phyloP scores from a whole-genome alignment of 2,113 vertebrate genomes.

The Tragulus kanchil region DNA sequence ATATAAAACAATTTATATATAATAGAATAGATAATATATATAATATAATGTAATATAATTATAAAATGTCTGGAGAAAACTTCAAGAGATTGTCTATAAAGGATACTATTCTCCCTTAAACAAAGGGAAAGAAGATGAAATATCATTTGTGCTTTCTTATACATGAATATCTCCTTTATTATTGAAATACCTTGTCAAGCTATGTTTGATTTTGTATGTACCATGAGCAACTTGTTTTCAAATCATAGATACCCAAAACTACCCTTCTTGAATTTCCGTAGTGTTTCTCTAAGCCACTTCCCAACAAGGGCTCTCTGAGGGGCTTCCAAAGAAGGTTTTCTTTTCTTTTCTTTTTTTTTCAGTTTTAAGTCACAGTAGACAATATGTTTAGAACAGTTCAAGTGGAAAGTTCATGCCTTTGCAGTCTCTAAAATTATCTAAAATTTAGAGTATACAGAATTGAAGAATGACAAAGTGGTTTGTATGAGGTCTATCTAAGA shows the following conservation, averaged over 20 bases:
- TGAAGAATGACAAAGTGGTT: not conserved
- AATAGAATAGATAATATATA: too few relatives aligned
- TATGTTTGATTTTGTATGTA: not conserved
- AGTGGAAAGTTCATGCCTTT: not conserved
- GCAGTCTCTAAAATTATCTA: not conserved
- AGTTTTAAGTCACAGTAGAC: not conserved
- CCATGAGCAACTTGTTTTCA: not conserved
- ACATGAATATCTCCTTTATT: not conserved
- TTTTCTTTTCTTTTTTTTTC: not conserved
- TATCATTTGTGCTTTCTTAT: not conserved
- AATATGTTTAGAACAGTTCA: not conserved
- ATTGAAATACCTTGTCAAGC: not conserved
- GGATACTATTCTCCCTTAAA: not conserved
- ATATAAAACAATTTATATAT: too few relatives aligned
- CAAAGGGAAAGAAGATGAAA: not conserved
- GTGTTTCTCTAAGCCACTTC: rapidly evolving
- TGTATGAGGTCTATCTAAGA: not conserved
- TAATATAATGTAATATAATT: too few relatives aligned
- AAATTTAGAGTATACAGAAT: not conserved
- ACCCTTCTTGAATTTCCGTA: not conserved
- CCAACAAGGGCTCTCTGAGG: not conserved
- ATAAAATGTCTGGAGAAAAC: not conserved
- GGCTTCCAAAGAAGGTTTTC: not conserved
- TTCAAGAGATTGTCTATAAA: not conserved
- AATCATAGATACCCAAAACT: not conserved